Base-by-base conservation (phyloP, 2,888 invertebrate species). In the Isoperla grammatica region DNA sequence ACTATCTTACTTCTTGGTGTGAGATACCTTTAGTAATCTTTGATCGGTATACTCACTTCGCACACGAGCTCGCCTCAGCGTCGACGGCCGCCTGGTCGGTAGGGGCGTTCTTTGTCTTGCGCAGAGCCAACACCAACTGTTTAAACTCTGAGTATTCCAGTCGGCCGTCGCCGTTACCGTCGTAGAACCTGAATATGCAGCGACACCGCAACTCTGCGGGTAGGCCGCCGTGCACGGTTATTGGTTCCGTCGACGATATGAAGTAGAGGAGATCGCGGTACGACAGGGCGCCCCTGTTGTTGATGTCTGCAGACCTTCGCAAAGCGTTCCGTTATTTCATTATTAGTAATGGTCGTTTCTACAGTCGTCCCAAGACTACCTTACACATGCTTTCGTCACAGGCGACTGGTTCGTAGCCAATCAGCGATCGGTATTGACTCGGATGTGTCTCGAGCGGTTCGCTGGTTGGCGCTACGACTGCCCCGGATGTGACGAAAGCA, bases 151-250 rank as follows among this genome's bases (percentile, higher is more conserved):
- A 73, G 63, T 77, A 78, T 65, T 80, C 81, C 63, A 83, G 68
- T 63, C 75, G 72, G 46, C 73, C 69, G 67, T 83, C 81, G 9
- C 74, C 74, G 65, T 82, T 80, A 53, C 70, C 71, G 68, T 84
- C 82, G 65, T 79, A 82, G 67, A 79, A 87, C 60, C 86, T 81
- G 70, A 75, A 76, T 63, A 87, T 86, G 68, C 85, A 87, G 68
- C 83, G 76, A 71, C 86, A 85, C 37, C 87, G 75, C 65, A 86
- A 77, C 71, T 87, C 87, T 0, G 85, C 86, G 0, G 84, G 76
- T 23, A 78, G 67, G 0, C 84, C 84, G 15, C 79, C 83, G 72
- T 87, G 86, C 49, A 78, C 79, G 0, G 85, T 86, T 39, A 69
- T 71, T 0, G 85, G 85, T 67, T 88, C 87, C 65, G 84, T 70